Evolutionary conservation across 2,797 vertebrate species (phyloP), one percentile per base, ranked within the genome.

Genomic region (Enteromius unitaeniatus): DNA sequence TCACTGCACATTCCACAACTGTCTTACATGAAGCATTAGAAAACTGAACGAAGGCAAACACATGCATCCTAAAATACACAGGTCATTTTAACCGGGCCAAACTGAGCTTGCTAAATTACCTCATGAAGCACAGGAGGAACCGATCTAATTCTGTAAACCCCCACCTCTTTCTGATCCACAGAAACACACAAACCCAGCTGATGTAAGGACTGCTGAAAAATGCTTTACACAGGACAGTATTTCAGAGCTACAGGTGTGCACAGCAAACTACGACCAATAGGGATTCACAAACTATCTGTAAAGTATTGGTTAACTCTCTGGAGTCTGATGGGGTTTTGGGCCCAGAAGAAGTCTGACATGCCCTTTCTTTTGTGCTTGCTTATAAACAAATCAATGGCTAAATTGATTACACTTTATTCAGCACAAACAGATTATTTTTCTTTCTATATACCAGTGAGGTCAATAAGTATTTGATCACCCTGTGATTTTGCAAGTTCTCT

Each of bases 41-140:
- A 60, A 60, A 60, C 58, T 60, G 58, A 60, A 62, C 6, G 58
- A 28, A 62, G 17, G 26, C 37, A 17, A n/a, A 81, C 51, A 31
- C 37, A 14, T 14, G 21, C 23, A 62, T 62, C 11, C 49, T 51
- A 8, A 72, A 31, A 60, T 17, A 14, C 17, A 67, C 37, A 58
- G 37, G 34, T 60, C 37, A 72, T 60, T 81, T 45, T n/a, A 81
- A 72, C 17, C 53, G 6, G 15, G 67, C n/a, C 67, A 81, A 45
- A 81, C 3, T 55, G 31, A 42, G 15, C 34, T 70, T 49, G 17
- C 45, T 31, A 28, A 13, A 23, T 79, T 73, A 84, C 76, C 55
- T 73, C 45, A 79, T 72, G 21, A 79, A 77, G 19, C 60, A 62
- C 76, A 65, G 23, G 31, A 73, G 42, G n/a, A 79, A 53, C 53